phyloP scores from a whole-genome alignment of 2,888 invertebrate genomes.

The Drosophila mettleri region DNA sequence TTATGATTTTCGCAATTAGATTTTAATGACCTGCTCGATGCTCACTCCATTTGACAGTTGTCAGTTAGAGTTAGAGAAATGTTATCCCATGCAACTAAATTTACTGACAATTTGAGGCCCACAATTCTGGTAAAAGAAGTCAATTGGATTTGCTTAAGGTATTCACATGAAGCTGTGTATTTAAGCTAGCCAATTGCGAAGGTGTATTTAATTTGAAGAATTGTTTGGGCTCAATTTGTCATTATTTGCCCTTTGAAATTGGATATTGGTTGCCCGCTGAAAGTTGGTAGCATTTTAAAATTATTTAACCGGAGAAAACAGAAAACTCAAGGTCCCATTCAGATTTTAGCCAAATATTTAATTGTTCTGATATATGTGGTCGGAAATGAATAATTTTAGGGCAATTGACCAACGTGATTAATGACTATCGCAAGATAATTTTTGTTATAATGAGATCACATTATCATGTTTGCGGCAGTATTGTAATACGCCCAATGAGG shows the following conservation, averaged over 20 bases:
- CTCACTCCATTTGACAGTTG: neutral
- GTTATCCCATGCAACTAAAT: slow-evolving; percentile 55
- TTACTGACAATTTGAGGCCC: slow-evolving; percentile 60
- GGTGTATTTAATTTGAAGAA: slow-evolving; percentile 22
- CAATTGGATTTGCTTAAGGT: slow-evolving; percentile 67
- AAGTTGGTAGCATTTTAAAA: neutral
- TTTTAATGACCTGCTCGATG: neutral
- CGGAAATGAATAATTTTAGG: neutral
- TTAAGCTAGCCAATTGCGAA: slow-evolving; percentile 29
- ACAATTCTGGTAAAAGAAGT: slow-evolving; percentile 67
- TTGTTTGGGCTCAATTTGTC: slow-evolving; percentile 64
- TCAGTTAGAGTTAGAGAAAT: slow-evolving; percentile 10
- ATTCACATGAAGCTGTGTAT: slow-evolving; percentile 20
- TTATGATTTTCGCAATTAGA: neutral
- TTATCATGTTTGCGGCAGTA: slow-evolving; percentile 20
- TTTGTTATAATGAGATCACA: slow-evolving; percentile 16
- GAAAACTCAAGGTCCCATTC: neutral
- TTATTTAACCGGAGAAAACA: neutral
- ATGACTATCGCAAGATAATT: slow-evolving; percentile 45
- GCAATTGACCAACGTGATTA: slow-evolving; percentile 25
- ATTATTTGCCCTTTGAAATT: slow-evolving; percentile 37
- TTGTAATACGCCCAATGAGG: slow-evolving; percentile 12
- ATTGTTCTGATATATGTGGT: neutral
- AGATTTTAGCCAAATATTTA: too few species aligned
- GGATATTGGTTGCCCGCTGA: slow-evolving; percentile 47